phyloP scores from a whole-genome alignment of 2,888 invertebrate genomes.

The Halictus ligatus region DNA sequence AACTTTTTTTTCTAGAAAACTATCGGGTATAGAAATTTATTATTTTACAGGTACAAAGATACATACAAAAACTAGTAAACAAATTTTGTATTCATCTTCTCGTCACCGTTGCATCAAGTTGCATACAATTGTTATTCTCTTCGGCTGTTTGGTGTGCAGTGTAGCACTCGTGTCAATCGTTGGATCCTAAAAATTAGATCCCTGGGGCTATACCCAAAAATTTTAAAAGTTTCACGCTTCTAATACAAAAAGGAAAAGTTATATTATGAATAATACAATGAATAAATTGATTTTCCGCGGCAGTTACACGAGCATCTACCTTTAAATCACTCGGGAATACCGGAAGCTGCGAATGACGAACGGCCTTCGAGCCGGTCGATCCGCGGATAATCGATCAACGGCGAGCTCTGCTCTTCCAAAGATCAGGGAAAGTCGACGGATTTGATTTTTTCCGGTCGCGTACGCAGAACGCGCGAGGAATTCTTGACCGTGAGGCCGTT shows the following conservation, averaged over 20 bases:
- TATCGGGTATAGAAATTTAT: not conserved
- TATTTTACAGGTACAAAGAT: not conserved
- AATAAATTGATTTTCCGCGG: not conserved
- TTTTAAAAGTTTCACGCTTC: too few relatives aligned
- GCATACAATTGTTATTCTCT: too few relatives aligned
- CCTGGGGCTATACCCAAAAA: too few relatives aligned
- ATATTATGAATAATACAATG: too few relatives aligned
- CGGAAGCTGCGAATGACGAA: conserved; percentile 11
- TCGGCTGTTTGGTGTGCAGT: too few relatives aligned
- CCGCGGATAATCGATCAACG: not conserved
- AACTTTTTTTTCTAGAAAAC: not conserved
- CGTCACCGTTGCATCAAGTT: too few relatives aligned
- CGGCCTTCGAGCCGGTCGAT: not conserved
- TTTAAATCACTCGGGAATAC: not conserved
- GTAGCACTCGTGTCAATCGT: too few relatives aligned
- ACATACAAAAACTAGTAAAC: not conserved
- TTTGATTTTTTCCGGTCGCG: conserved; percentile 11
- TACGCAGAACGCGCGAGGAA: conserved; percentile 32
- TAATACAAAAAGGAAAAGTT: too few relatives aligned
- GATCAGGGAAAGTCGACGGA: conserved; percentile 8
- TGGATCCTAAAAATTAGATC: too few relatives aligned
- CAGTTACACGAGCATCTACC: too few relatives aligned
- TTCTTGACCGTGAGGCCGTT: conserved; percentile 16
- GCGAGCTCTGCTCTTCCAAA: not conserved
- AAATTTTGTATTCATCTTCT: too few relatives aligned